Evolutionary conservation across 2,113 vertebrate species (phyloP).

Genomic region (Trogon surrucura): DNA sequence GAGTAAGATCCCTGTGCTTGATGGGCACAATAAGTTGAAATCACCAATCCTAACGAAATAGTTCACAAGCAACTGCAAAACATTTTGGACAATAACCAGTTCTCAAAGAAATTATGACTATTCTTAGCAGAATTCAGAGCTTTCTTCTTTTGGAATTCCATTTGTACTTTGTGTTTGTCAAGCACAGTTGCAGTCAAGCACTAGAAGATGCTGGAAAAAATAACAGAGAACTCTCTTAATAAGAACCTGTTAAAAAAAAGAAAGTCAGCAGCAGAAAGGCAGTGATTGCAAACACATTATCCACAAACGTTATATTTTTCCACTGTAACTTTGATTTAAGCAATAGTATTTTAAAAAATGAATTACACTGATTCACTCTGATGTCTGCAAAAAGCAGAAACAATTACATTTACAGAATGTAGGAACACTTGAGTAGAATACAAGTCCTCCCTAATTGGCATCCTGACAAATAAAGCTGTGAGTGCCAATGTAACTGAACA

Average conservation of each 20-base stretch:
- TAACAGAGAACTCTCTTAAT: neutral
- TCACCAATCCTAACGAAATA: neutral
- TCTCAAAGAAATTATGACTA: neutral
- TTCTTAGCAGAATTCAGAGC: neutral
- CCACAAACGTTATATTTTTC: neutral
- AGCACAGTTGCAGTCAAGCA: neutral
- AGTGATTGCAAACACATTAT: neutral
- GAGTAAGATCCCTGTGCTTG: neutral
- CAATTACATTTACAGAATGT: neutral
- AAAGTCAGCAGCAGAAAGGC: neutral
- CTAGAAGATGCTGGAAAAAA: neutral
- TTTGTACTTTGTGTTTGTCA: neutral
- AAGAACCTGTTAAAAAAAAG: neutral
- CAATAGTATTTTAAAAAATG: neutral
- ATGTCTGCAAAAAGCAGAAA: neutral
- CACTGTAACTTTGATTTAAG: neutral
- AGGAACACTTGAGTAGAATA: neutral
- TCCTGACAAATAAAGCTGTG: neutral
- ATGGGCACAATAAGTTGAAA: neutral
- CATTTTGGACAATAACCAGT: neutral
- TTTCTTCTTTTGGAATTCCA: neutral
- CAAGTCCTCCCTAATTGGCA: neutral
- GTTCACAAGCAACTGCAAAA: neutral
- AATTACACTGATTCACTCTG: neutral
- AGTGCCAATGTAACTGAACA: neutral